Base-by-base conservation (phyloP, 2,797 vertebrate species). In the Cirrhinus mrigala region DNA sequence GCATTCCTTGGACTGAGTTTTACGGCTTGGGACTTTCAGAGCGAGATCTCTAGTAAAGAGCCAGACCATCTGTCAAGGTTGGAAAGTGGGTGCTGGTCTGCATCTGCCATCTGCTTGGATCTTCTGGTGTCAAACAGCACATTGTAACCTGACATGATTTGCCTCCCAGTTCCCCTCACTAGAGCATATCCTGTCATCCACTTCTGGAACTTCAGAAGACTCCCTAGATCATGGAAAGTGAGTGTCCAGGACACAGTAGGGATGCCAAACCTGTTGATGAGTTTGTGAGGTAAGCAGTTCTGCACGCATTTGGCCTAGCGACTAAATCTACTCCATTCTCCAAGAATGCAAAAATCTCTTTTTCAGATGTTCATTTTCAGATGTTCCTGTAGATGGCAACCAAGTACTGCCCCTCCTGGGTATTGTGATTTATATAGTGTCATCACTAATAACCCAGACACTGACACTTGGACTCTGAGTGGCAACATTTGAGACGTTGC, bases 71-170 rank as follows among this genome's bases (percentile, higher is more conserved):
- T 73, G 68, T 73, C 68, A 79, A 71, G 33, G 9, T 46, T 81
- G 78, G 48, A 80, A 81, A 80, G 56, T 68, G 44, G 77, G 78
- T 64, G 22, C 78, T 81, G 58, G 68, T 74, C 78, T 52, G 16
- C 60, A 75, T 85, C 84, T 79, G 76, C 77, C 76, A 85, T 79
- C 84, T 80, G 78, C 78, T 81, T 81, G 78, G 77, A 80, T 81
- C 78, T 85, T 84, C 33, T 79, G 24, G 64, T 77, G 37, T 78
- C 64, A 40, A 79, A 70, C 64, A 33, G 37, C 5, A 69, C 74
- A 79, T 81, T 85, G 46, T 78, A 73, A 80, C 56, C 27, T 66
- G 56, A 81, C 48, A 27, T 80, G 69, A 85, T 46, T 69, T 74
- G 69, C 62, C 68, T 81, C 29, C 29, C 12, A 62, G n/a, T 80